Evolutionary conservation across 1,140 invertebrate species (phyloP), one percentile per base, ranked within the genome.

Genomic region (Gryon sp.): DNA sequence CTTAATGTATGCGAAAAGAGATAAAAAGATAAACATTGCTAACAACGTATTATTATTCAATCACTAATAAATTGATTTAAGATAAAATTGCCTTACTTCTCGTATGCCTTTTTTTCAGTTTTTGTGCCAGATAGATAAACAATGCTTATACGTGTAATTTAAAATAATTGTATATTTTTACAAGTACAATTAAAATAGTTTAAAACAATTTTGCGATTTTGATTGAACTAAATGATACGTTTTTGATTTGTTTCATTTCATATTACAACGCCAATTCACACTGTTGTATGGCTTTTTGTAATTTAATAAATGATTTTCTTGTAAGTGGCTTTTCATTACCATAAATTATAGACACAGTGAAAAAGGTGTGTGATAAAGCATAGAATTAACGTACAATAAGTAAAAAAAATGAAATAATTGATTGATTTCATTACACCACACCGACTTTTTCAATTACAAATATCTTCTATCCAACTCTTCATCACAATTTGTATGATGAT

Each of bases 401-500:
- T n/a, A n/a, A n/a, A n/a, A n/a, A n/a, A n/a, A n/a, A n/a, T n/a
- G n/a, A n/a, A n/a, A n/a, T n/a, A 18, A 40, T 40, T 40, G 32
- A 34, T 34, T 12, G 1, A 40, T 16, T 15, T 12, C 0, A 15
- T 40, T 20, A 11, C 8, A 41, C 0, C 38, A 4, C 18, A 20
- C 22, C 38, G 12, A 41, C 38, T 19, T 41, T 7, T 20, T 18
- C 22, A 52, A 52, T 52, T 36, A 18, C 30, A 12, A 52, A 20
- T 52, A n/a, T 43, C 14, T 15, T 38, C 20, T 20, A 28, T n/a
- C n/a, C n/a, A n/a, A 57, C 30, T 45, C 16, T 20, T 43, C 12
- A 59, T 59, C 24, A 43, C 43, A 62, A 62, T 60, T 60, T 60
- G 57, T 50, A 57, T 16, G 24, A 18, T 28, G 19, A 12, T 43